Percentiles rank a stretch among this genome's conserved stretches.
Conservation (phyloP, 2,888 invertebrate genomes). For the Leptarthrus brevirostris region DNA sequence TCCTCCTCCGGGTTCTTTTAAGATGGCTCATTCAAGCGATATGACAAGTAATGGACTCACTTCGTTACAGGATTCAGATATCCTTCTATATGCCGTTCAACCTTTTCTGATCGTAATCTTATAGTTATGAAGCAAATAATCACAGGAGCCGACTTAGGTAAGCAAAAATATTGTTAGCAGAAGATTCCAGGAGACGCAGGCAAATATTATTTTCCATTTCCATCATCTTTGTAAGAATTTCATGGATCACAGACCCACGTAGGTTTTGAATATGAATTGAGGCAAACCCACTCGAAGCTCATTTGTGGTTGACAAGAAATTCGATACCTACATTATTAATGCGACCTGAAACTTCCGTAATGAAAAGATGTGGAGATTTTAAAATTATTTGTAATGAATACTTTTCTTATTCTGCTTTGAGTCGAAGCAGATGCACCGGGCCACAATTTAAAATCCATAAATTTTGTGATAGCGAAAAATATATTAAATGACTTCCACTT, state of each 20-base stretch:
- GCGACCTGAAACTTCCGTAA: constrained; percentile 6
- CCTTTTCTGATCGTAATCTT: constrained; percentile 5
- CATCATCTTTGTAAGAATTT: constrained; percentile 39
- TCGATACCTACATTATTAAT: not conserved
- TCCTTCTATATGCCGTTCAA: not conserved
- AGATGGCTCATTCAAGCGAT: constrained; percentile 33
- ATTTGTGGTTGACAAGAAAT: constrained; percentile 29
- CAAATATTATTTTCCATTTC: constrained; percentile 48
- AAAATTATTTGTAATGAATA: no score
- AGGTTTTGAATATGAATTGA: not conserved
- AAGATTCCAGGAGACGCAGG: not conserved
- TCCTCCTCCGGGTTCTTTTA: constrained; percentile 3
- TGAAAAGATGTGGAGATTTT: no score
- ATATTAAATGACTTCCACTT: not conserved
- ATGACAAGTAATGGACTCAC: not conserved
- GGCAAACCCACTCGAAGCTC: not conserved
- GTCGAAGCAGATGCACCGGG: constrained; percentile 2
- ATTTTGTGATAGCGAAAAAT: not conserved
- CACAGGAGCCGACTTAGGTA: constrained; percentile 17
- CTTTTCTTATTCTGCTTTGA: not conserved
- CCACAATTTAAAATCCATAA: not conserved
- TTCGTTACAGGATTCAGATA: constrained; percentile 27
- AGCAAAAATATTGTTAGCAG: not conserved
- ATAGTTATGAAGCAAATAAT: constrained; percentile 36
- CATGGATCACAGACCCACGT: not conserved